Conservation (phyloP, 2,888 invertebrate genomes). For the Euzetes globulus region DNA sequence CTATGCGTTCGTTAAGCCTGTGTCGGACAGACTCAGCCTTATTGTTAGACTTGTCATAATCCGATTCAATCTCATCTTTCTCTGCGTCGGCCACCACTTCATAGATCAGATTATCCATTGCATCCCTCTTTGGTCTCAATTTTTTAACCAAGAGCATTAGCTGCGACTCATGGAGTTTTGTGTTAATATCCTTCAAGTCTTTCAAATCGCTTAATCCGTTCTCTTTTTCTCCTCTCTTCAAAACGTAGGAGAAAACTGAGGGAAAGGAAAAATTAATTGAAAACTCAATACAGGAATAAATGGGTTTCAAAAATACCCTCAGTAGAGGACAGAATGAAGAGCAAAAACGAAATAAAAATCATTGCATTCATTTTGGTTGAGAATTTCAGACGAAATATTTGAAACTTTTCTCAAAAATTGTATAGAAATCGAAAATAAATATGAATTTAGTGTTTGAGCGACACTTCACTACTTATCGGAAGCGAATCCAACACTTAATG, state of each 20-base stretch:
- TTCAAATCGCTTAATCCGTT: background rate
- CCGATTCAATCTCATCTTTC: slow-evolving; percentile 13
- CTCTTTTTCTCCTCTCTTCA: background rate
- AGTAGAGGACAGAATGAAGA: background rate
- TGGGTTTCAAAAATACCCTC: background rate
- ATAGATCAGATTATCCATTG: slow-evolving; percentile 32
- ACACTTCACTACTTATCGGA: background rate
- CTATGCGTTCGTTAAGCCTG: slow-evolving; percentile 18
- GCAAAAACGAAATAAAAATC: background rate
- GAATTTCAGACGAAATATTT: background rate
- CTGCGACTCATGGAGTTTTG: background rate
- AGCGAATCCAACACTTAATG: background rate
- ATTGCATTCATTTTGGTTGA: background rate
- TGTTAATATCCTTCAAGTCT: background rate
- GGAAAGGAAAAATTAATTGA: background rate
- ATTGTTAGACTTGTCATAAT: slow-evolving; percentile 15
- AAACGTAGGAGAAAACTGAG: background rate
- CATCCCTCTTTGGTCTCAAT: background rate
- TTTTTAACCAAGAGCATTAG: background rate
- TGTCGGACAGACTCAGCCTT: slow-evolving; percentile 7
- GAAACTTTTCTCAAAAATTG: too few relatives aligned
- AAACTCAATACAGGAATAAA: background rate
- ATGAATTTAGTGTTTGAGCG: too few relatives aligned
- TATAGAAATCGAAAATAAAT: too few relatives aligned
- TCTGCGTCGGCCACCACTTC: slow-evolving; percentile 23